These are phyloP conservation scores for Gibbula magus DNA, from an alignment of 2,888 invertebrate genomes.

Conservation along the genomic window DNA sequence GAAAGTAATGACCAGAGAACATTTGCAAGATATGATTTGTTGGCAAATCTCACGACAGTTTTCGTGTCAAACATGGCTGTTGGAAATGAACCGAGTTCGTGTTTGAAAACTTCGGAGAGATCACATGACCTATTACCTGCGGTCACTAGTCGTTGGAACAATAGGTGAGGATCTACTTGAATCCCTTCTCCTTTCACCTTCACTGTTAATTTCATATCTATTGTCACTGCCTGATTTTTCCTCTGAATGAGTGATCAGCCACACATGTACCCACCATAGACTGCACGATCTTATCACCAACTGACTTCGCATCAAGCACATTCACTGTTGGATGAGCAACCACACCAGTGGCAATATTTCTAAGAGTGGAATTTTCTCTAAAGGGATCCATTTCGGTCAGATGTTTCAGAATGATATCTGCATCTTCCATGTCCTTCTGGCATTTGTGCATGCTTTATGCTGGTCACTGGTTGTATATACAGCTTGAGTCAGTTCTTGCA, in stretches of 20 bases:
- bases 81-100: no score
- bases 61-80: background rate
- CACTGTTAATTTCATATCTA: no score
- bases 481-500: background rate
- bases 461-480: conserved; percentile 9
- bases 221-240: no score
- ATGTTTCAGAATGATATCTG: background rate
- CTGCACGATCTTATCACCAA: background rate
- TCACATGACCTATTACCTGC: no score
- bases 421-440: conserved; percentile 12
- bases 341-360: background rate
- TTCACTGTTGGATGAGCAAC: conserved; percentile 10
- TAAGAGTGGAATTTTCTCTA: background rate
- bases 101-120: no score
- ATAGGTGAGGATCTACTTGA: no score
- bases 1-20: conserved; percentile 5
- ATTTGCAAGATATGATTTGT: conserved; percentile 4
- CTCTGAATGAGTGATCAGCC: no score
- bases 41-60: conserved; percentile 7
- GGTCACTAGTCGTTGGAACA: no score
- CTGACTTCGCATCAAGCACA: background rate
- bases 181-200: no score
- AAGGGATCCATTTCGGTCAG: conserved; percentile 1
- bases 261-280: background rate
- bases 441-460: background rate